Evolutionary conservation across 2,113 vertebrate species (phyloP), one percentile per base, ranked within the genome.

Genomic region (Pachypanchax playfairii): DNA sequence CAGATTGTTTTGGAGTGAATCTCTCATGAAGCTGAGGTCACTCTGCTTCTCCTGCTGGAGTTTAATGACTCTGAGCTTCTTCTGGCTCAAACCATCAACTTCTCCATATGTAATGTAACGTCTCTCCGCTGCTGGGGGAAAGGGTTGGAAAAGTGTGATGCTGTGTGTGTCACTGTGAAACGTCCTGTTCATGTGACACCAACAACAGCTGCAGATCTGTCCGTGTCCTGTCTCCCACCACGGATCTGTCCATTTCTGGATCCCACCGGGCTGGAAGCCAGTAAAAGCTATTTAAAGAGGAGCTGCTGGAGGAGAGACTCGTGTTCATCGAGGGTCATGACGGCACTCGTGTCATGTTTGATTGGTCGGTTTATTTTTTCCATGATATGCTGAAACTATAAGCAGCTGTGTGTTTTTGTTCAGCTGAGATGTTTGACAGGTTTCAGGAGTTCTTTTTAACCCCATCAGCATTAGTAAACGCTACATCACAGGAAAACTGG

Each of bases 131-230:
- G n/a, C n/a, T n/a, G n/a, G n/a, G n/a, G 28, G 3, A 36, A 38
- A 33, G 13, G 75, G 67, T 70, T 79, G 65, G 72, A 46, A 66
- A 14, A 26, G 58, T 47, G 58, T 24, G 28, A 5, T 38, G 22
- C 11, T 4, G 12, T 21, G 59, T 57, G 73, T 60, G 52, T 58
- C 46, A 12, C 3, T 2, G 25, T 25, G 55, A 68, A 36, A 43
- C 22, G 42, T 48, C 78, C 41, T 58, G 61, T 70, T 62, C 78
- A 82, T 46, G 52, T 73, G 78, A 87, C 78, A 87, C 83, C 67
- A 1, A 8, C 61, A 59, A 60, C 85, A 84, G 83, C 83, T 85
- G 85, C 77, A 38, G 53, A 43, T 51, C 10, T 1, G 5, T 33
- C 50, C 47, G 46, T 35, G n/a, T n/a, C n/a, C n/a, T n/a, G n/a